Evolutionary conservation across 2,113 vertebrate genomes (phyloP), one percentile per base, ranked within the genome.

Genomic region (Porphyrio hochstetteri): DNA sequence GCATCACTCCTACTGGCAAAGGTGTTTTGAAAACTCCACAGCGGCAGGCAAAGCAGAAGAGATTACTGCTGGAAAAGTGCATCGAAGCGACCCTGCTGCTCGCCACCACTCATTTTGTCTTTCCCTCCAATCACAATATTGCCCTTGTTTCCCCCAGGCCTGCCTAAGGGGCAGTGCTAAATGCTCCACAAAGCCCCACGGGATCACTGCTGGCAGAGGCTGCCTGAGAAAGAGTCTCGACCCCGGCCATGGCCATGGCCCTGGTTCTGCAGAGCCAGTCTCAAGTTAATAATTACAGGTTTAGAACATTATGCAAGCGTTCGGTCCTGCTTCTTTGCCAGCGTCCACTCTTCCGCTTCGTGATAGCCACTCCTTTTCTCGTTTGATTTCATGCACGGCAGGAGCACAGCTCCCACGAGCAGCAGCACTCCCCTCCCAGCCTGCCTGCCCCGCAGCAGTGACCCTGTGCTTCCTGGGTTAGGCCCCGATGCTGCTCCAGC

Each of bases 231-330:
- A 52, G 13, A 64, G 21, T 38, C 59, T 67, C n/a, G 50, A n/a
- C 28, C 5, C 0, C 4, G 35, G 28, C 44, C 44, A 19, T 0
- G 2, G 24, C 44, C 0, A 0, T 28, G 38, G 65, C 19, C 65
- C 63, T 46, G 13, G 13, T 44, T 38, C 77, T 29, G 28, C 74
- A 90, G 46, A 85, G 19, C 25, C 27, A 52, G 36, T 76, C 57
- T 64, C 77, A 69, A 65, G 83, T 86, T 70, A 93, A 67, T 70
- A 81, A 95, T 68, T 79, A 70, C 31, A 61, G 0, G 1, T 79
- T 64, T 35, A 79, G 29, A 35, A 6, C 28, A 25, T 74, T 88
- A 85, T 12, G 29, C 81, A 93, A 91, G 46, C 55, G n/a, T 76
- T 90, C 59, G 40, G 35, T 64, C 23, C 36, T 65, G n/a, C 74